Base-by-base conservation (phyloP, 2,113 vertebrate genomes). In the Chitala chitala region DNA sequence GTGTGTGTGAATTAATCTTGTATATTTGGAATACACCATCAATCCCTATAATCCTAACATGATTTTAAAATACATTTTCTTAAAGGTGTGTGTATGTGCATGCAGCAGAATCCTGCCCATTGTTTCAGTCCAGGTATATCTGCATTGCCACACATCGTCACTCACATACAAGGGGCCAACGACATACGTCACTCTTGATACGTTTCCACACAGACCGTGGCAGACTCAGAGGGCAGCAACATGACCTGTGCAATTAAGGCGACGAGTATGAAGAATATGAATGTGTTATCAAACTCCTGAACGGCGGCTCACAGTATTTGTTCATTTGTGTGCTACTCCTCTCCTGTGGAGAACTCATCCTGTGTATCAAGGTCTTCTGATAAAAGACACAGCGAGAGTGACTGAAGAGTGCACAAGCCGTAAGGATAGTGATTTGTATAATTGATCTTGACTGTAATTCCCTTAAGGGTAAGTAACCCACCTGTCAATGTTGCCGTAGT, bases 401-500 rank as follows among this genome's bases (percentile, higher is more conserved):
- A 29, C 20, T 31, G 29, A 50, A 50, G 12, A 51, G 44, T 33
- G 46, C 44, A 33, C 10, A 69, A 51, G 66, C 44, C 26, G 40
- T 51, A 69, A 29, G 29, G 44, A 26, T 50, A 20, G 44, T 50
- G 44, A 51, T 69, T 69, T 69, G 44, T 69, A 50, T 51, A 50
- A 69, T 53, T 69, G 66, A 69, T 69, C 46, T 31, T 51, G 46
- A 29, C 46, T 51, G 12, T 33, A 69, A 50, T 69, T 69, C 46
- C 46, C 63, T 13, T 8, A 12, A 1, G 29, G 26, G 24, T 53
- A 69, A 69, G 46, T 69, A 26, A 24, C 38, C 64, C 26, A 66
- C 42, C 64, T 66, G 26, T 69, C 44, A 51, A 69, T 69, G 46
- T 69, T 50, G 17, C 66, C 66, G 51, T 69, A 69, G 66, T 51